Evolutionary conservation across 2,113 vertebrate genomes (phyloP).

Genomic region (Chlamydotis undulata): DNA sequence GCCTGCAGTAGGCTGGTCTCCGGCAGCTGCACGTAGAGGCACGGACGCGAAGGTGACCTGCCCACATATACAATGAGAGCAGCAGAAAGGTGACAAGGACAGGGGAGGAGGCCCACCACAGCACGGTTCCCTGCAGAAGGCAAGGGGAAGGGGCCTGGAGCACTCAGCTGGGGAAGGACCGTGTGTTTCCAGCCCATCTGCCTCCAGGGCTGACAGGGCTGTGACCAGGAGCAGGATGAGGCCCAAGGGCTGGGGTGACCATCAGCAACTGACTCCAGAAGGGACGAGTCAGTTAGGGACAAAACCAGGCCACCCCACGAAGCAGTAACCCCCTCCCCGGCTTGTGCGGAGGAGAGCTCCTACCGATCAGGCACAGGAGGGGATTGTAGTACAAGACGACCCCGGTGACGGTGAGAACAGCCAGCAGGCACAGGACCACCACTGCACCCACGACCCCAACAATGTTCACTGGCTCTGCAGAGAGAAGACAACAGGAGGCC

Average conservation of each 20-base stretch:
- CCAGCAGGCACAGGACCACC: conserved; percentile 70
- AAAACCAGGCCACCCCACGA: background rate
- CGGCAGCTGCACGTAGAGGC: fast-evolving
- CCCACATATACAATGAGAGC: fast-evolving
- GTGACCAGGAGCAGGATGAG: background rate
- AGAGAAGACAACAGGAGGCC: background rate
- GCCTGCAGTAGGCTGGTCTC: fast-evolving
- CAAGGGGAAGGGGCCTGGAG: background rate
- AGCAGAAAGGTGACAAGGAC: background rate
- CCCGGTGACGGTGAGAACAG: conserved; percentile 42
- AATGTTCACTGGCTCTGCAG: conserved; percentile 70
- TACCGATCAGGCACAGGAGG: conserved; percentile 76
- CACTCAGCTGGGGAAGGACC: background rate
- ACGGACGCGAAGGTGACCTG: fast-evolving
- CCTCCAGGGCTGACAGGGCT: background rate
- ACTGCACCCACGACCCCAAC: conserved; percentile 67
- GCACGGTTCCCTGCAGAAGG: background rate
- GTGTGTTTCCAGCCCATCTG: background rate
- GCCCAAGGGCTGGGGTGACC: background rate
- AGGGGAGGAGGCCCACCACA: background rate
- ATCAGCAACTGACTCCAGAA: background rate
- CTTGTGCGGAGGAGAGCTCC: background rate
- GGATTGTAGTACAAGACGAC: conserved; percentile 73
- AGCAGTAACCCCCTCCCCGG: background rate
- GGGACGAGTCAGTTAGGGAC: background rate